Conservation (phyloP, 2,888 invertebrate genomes). For the Sepiola atlantica region DNA sequence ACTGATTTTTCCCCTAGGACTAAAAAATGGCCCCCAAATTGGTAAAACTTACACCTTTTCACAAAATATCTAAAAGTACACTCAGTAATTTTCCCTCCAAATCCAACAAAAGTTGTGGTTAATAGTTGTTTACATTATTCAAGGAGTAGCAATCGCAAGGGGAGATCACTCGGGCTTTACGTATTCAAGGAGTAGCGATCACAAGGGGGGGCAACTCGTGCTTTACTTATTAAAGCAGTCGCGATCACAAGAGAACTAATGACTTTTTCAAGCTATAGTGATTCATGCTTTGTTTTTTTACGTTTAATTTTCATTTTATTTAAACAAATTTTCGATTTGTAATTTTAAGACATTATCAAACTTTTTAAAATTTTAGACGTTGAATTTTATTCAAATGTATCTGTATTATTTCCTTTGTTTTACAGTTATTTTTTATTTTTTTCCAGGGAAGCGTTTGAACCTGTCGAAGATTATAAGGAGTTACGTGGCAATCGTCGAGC, state of each 20-base stretch:
- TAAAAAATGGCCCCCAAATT: too few relatives aligned
- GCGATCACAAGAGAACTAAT: neutral
- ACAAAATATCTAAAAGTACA: too few relatives aligned
- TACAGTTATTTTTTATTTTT: neutral
- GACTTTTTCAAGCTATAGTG: too few relatives aligned
- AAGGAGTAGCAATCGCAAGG: neutral
- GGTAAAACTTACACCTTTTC: too few relatives aligned
- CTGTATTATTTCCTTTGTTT: neutral
- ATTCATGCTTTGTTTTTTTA: neutral
- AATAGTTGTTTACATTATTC: neutral
- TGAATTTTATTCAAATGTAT: too few relatives aligned
- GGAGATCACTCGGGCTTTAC: neutral
- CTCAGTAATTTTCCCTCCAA: too few relatives aligned
- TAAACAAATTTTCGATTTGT: neutral
- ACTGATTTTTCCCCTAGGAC: too few relatives aligned
- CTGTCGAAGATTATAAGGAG: conserved; percentile 48
- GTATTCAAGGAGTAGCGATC: neutral
- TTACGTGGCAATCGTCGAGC: conserved; percentile 52
- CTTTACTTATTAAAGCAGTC: neutral
- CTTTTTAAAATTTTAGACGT: too few relatives aligned
- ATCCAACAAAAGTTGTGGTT: too few relatives aligned
- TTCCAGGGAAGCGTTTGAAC: neutral
- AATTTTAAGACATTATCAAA: too few relatives aligned
- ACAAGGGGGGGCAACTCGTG: neutral
- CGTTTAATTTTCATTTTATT: neutral